These are phyloP conservation scores for Perithous albicinctus DNA, from an alignment of 2,888 invertebrate genomes.

Conservation along the genomic window DNA sequence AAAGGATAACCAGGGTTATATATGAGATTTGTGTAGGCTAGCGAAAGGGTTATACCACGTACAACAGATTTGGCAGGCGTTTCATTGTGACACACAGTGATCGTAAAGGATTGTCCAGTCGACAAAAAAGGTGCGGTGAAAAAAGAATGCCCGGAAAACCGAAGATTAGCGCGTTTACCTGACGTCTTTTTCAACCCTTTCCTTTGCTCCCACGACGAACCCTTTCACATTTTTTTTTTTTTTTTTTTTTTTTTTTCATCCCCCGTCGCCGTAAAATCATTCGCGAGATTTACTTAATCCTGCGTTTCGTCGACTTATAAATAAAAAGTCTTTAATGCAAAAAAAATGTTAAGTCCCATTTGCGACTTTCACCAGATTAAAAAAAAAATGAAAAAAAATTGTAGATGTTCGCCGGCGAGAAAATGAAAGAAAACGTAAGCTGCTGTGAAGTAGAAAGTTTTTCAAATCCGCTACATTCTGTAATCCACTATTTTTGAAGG, in stretches of 20 bases:
- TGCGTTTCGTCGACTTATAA: conserved; percentile 38
- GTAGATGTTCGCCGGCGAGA: neutral
- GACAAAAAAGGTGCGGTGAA: conserved; percentile 62
- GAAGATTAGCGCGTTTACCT: conserved; percentile 74
- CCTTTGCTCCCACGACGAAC: conserved; percentile 46
- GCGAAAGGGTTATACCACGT: conserved; percentile 45
- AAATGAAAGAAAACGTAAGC: conserved; percentile 32
- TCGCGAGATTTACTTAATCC: conserved; percentile 63
- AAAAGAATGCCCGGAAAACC: conserved; percentile 57
- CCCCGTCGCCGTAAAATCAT: conserved; percentile 41
- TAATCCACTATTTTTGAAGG: too few relatives aligned
- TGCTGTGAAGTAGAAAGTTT: conserved; percentile 22
- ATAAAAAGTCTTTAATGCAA: conserved; percentile 64
- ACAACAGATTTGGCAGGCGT: conserved; percentile 27
- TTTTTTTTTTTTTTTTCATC: conserved; percentile 1
- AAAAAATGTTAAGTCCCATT: conserved; percentile 33
- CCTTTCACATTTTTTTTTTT: conserved; percentile 31
- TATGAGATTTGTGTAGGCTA: neutral
- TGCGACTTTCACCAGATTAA: conserved; percentile 46
- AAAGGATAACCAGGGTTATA: conserved; percentile 25
- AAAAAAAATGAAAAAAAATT: conserved; percentile 26
- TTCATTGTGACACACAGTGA: conserved; percentile 11
- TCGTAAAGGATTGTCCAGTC: conserved; percentile 31
- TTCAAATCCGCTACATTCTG: neutral
- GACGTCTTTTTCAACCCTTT: conserved; percentile 73